These are phyloP conservation scores for Hemistola chrysoprasaria DNA, from an alignment of 2,888 invertebrate genomes.

Conservation along the genomic window DNA sequence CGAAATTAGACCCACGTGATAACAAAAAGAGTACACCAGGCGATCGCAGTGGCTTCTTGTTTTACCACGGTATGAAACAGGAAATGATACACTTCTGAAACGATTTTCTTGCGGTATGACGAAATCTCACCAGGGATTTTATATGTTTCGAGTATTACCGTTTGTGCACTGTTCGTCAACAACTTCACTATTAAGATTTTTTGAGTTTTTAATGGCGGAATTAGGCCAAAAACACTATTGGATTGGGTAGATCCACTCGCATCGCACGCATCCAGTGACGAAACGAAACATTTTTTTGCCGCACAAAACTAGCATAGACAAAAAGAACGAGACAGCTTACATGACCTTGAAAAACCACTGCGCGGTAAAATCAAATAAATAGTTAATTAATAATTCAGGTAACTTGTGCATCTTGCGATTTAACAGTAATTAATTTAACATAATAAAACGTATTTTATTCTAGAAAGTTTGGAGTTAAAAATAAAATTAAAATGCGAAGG, in stretches of 20 bases:
- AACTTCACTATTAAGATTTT: constrained; percentile 54
- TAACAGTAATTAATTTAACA: no score
- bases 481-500: no score
- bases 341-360: constrained; percentile 65
- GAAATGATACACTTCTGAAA: constrained; percentile 72
- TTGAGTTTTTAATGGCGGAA: constrained; percentile 76
- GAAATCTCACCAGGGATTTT: constrained; percentile 9
- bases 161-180: constrained; percentile 27
- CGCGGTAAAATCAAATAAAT: constrained; percentile 78
- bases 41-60: constrained; percentile 64
- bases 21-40: constrained; percentile 74
- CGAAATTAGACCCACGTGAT: constrained; percentile 81
- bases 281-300: constrained; percentile 67
- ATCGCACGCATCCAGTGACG: constrained; percentile 65
- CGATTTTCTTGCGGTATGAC: constrained; percentile 40
- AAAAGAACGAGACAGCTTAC: constrained; percentile 56
- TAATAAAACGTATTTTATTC: no score
- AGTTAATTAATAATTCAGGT: no score
- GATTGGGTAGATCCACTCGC: constrained; percentile 40
- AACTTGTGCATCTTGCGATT: no score
- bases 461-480: no score
- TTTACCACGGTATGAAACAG: constrained; percentile 73
- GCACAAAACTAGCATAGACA: constrained; percentile 48
- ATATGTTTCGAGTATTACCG: constrained; percentile 12
- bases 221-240: constrained; percentile 67